Evolutionary conservation across 2,113 vertebrate species (phyloP).

Genomic region (Brachirus orientalis): DNA sequence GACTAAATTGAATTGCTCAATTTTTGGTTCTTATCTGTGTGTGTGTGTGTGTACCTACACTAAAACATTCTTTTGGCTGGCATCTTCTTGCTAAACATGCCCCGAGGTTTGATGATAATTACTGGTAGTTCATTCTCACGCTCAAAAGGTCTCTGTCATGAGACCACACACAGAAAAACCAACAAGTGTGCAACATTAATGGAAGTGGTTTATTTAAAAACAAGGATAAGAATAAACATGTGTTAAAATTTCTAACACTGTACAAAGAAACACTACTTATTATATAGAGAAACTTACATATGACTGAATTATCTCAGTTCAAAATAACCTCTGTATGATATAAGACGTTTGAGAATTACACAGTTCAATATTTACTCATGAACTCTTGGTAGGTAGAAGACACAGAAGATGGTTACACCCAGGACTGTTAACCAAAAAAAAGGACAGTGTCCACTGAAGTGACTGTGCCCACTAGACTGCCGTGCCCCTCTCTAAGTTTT

Average conservation of each 20-base stretch:
- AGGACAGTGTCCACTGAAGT: background rate
- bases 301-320: background rate
- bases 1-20: slow-evolving; percentile 57
- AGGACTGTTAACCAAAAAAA: background rate
- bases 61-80: slow-evolving; percentile 42
- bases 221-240: slow-evolving; percentile 2
- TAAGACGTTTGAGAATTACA: background rate
- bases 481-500: slow-evolving; percentile 97
- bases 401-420: background rate
- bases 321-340: background rate
- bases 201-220: slow-evolving; percentile 64
- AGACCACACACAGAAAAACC: slow-evolving; percentile 51
- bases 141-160: slow-evolving; percentile 34
- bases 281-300: background rate
- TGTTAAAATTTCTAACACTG: slow-evolving; percentile 16
- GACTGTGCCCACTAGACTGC: slow-evolving; percentile 82
- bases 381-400: background rate
- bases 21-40: slow-evolving; percentile 39
- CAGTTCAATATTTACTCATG: background rate
- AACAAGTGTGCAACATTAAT: slow-evolving; percentile 38
- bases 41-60: slow-evolving; percentile 37
- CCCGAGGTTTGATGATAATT: slow-evolving; percentile 39
- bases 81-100: slow-evolving; percentile 27
- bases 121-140: slow-evolving; percentile 50
- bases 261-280: slow-evolving; percentile 38